These are phyloP conservation scores for Drosophila triauraria DNA, from an alignment of 1,140 invertebrate species.

Conservation along the genomic window DNA sequence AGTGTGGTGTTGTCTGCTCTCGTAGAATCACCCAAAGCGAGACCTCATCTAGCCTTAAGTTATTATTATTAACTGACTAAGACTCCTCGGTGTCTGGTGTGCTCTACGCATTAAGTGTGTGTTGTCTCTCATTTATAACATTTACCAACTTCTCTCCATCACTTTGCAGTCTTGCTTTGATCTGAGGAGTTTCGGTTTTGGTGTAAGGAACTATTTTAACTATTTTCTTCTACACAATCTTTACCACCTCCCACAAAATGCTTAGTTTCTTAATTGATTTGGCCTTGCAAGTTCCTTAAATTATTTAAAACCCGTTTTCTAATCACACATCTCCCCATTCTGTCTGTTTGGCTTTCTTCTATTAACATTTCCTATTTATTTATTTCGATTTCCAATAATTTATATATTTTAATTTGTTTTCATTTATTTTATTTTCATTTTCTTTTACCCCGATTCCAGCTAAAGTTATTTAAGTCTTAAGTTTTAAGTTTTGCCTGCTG, in stretches of 20 bases:
- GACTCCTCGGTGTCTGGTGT: constrained; percentile 24
- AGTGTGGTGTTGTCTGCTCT: constrained; percentile 21
- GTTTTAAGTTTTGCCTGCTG: constrained; percentile 55
- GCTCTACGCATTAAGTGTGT: constrained; percentile 37
- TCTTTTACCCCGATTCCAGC: constrained; percentile 69
- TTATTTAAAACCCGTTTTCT: neutral
- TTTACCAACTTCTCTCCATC: constrained; percentile 54
- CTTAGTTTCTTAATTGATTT: constrained; percentile 26
- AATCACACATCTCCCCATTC: constrained; percentile 16
- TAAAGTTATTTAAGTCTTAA: constrained; percentile 76
- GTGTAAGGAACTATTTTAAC: constrained; percentile 85
- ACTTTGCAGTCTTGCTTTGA: constrained; percentile 86
- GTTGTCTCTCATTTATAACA: constrained; percentile 45
- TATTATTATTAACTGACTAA: neutral
- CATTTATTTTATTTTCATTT: constrained; percentile 70
- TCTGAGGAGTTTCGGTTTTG: constrained; percentile 85
- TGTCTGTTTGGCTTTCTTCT: constrained; percentile 9
- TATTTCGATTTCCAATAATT: constrained; percentile 7
- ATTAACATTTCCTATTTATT: constrained; percentile 8
- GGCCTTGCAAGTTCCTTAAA: neutral
- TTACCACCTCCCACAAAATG: constrained; percentile 4
- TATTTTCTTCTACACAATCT: constrained; percentile 14
- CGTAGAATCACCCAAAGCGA: neutral
- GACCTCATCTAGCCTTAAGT: constrained; percentile 23
- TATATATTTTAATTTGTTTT: constrained; percentile 47